These are phyloP conservation scores for Cerastis rubricosa DNA, from an alignment of 2,888 invertebrate genomes.

Conservation along the genomic window DNA sequence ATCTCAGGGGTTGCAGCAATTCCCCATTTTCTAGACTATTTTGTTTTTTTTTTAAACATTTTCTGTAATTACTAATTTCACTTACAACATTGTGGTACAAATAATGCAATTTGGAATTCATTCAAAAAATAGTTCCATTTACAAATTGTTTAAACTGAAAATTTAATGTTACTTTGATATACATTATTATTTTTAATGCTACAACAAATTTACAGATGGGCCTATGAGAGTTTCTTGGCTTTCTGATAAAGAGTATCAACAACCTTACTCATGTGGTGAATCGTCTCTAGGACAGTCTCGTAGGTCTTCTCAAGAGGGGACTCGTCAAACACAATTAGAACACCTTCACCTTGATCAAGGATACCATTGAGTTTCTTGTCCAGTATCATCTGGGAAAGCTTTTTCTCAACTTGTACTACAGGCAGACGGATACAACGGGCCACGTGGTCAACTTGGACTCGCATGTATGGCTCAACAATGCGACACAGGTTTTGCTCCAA, in stretches of 20 bases:
- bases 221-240: conserved; percentile 98
- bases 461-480: conserved; percentile 99
- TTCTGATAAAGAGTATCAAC: conserved; percentile 99
- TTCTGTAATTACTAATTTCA: conserved; percentile 74
- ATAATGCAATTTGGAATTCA: conserved; percentile 81
- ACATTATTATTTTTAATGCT: conserved; percentile 86
- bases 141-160: conserved; percentile 84
- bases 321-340: conserved; percentile 99
- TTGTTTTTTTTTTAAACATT: conserved; percentile 69
- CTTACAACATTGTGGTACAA: conserved; percentile 78
- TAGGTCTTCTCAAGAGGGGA: conserved; percentile 98
- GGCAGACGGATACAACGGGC: conserved; percentile 97
- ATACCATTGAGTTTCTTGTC: conserved; percentile 99
- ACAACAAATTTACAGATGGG: conserved; percentile 86
- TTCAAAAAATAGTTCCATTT: conserved; percentile 87
- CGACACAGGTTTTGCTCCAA: conserved; percentile 99
- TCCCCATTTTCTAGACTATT: conserved; percentile 72
- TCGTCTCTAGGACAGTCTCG: conserved; percentile 98
- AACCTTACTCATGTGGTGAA: conserved; percentile 99
- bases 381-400: conserved; percentile 99
- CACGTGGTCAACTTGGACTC: conserved; percentile 98
- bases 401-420: conserved; percentile 98
- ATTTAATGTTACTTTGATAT: conserved; percentile 87
- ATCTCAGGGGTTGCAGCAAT: conserved; percentile 71
- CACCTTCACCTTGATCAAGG: conserved; percentile 99